phyloP scores from a whole-genome alignment of 2,888 invertebrate genomes.

The Teleiodes luculella region DNA sequence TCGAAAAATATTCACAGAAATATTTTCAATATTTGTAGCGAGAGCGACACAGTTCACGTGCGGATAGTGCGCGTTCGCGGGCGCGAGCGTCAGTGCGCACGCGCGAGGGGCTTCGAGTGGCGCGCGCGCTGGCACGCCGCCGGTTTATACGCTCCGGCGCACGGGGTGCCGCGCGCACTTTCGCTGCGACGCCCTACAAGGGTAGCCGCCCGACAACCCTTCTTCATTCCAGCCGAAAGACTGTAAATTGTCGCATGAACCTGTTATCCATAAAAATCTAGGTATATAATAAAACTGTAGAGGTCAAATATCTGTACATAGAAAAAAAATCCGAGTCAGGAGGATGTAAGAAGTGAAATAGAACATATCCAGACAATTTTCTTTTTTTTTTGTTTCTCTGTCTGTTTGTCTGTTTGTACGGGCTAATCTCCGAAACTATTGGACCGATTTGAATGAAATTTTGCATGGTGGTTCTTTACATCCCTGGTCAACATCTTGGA shows the following conservation, averaged over 20 bases:
- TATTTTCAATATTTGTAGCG: not conserved
- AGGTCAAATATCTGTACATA: no score
- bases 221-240: not conserved
- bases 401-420: no score
- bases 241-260: not conserved
- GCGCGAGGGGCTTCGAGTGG: conserved; percentile 55
- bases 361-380: no score
- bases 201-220: not conserved
- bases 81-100: conserved; percentile 42
- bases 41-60: conserved; percentile 31
- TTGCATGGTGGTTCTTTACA: no score
- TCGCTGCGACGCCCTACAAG: conserved; percentile 43
- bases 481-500: no score
- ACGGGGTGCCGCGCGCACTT: conserved; percentile 56
- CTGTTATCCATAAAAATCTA: no score
- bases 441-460: no score
- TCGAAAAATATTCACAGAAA: conserved; percentile 23
- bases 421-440: no score
- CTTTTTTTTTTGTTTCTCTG: no score
- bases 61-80: conserved; percentile 22
- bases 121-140: conserved; percentile 47
- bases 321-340: no score
- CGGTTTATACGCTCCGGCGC: conserved; percentile 56
- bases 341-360: no score
- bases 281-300: no score